Conservation (phyloP, 2,797 vertebrate genomes). For the Acestrorhynchus altus region DNA sequence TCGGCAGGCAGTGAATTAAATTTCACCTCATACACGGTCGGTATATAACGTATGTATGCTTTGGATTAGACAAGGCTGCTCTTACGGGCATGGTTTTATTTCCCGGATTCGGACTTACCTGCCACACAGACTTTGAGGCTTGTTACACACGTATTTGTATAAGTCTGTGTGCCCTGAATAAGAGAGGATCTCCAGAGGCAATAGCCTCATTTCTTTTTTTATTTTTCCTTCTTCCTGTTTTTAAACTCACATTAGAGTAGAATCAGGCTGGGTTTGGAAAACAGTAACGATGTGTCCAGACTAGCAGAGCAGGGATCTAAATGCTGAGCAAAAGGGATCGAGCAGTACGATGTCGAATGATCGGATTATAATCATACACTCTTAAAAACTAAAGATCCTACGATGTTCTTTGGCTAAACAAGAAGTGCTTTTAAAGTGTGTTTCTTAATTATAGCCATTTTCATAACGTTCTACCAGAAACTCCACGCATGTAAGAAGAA, state of each 20-base stretch:
- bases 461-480: too few relatives aligned
- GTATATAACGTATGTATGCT: constrained; percentile 26
- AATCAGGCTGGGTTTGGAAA: not conserved
- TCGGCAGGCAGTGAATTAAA: constrained; percentile 19
- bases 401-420: not conserved
- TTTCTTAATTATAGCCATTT: too few relatives aligned
- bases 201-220: constrained; percentile 17
- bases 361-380: constrained; percentile 24
- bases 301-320: not conserved
- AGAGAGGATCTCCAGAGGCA: constrained; percentile 14
- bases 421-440: too few relatives aligned
- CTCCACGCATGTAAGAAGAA: too few relatives aligned
- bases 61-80: constrained; percentile 16
- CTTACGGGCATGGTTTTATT: constrained; percentile 7
- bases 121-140: constrained; percentile 10
- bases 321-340: not conserved
- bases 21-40: constrained; percentile 8
- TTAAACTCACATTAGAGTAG: constrained; percentile 1
- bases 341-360: not conserved
- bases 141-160: constrained; percentile 19
- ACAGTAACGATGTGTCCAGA: not conserved
- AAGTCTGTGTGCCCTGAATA: constrained; percentile 18
- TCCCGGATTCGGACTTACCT: not conserved
- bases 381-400: not conserved
- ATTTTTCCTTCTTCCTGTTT: not conserved